Base-by-base conservation (phyloP, 2,797 vertebrate genomes). In the Esox lucius region DNA sequence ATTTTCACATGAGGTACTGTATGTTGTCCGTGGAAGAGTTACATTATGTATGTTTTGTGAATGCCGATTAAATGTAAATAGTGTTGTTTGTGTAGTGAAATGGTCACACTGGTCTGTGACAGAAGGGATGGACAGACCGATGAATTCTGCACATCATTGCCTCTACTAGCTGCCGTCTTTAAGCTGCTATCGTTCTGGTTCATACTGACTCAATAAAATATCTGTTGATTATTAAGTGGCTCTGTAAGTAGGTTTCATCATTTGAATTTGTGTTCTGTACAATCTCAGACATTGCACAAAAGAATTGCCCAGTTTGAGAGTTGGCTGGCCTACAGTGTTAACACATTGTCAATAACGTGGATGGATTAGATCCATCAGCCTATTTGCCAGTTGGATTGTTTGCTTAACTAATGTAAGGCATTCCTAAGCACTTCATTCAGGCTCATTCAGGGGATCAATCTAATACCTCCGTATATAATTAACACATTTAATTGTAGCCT, bases 151-250 rank as follows among this genome's bases (percentile, higher is more conserved):
- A 53, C 67, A 39, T 39, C 51, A 17, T 75, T 62, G 35, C 22
- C 68, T 76, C 65, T 17, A 35, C 35, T 42, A 42, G 66, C 6
- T 67, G 59, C 51, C 33, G 13, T 70, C 75, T 83, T 39, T 3
- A 39, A 39, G 35, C 35, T 46, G 42, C 42, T 46, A 46, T 8
- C 8, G 11, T 46, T 46, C 42, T 72, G 80, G 80, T 79, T 86
- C 71, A 71, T 70, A 85, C 75, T 53, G 46, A 78, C 80, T 88
- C 72, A 91, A 89, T 91, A 89, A 91, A 92, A 71, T 66, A 75
- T 24, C 81, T 75, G 59, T 81, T 75, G 77, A 59, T 78, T 79
- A 33, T 2, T 15, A 80, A 26, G 24, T 46, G 22, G 22, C 31
- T 70, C 70, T 67, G 66, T 68, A n/a, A 61, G 64, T 51, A 8